Evolutionary conservation across 2,797 vertebrate species (phyloP), one percentile per base, ranked within the genome.

Genomic region (Acrossocheilus fasciatus): DNA sequence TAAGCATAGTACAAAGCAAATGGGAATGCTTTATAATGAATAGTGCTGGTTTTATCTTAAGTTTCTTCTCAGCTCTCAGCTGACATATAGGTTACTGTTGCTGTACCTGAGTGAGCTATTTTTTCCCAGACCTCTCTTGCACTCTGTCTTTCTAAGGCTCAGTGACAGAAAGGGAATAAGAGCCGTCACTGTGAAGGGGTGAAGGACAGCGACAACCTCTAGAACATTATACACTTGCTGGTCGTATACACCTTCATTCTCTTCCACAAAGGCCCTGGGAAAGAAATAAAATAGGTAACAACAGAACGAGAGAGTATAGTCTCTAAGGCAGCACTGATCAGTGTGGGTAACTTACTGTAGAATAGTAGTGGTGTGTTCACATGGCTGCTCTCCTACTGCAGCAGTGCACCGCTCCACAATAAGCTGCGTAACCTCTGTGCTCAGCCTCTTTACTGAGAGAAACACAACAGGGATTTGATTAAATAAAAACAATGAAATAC

Each of bases 51-150:
- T 86, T 74, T 4, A 57, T 62, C 26, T 20, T 23, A 26, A 34
- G 57, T 75, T 86, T 59, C 54, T 81, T 80, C 26, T 43, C 34
- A 30, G 54, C 5, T 70, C 70, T 76, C 41, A 82, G 64, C 12
- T 39, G 6, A 68, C 78, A 43, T 17, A 36, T 70, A 52, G 59
- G 70, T 81, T 59, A 68, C 54, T 15, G 4, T 8, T 50, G 34
- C 57, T 30, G n/a, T 88, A 89, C 98, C 98, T 98, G 91, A 96
- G 95, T 85, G 95, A 87, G 4, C 89, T 92, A 89, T 99, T 99
- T 93, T 91, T 97, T 91, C 98, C 98, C 91, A 97, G 93, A 59
- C 98, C 98, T 95, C 96, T 96, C 94, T 97, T 99, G 92, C 93
- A 94, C 87, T 99, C 98, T 0, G 93, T 94, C 89, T 96, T 96